A percentile compares a stretch with the other conserved stretches of the same genome.
Conservation (phyloP, 2,113 vertebrate species). For the Scopus umbretta region DNA sequence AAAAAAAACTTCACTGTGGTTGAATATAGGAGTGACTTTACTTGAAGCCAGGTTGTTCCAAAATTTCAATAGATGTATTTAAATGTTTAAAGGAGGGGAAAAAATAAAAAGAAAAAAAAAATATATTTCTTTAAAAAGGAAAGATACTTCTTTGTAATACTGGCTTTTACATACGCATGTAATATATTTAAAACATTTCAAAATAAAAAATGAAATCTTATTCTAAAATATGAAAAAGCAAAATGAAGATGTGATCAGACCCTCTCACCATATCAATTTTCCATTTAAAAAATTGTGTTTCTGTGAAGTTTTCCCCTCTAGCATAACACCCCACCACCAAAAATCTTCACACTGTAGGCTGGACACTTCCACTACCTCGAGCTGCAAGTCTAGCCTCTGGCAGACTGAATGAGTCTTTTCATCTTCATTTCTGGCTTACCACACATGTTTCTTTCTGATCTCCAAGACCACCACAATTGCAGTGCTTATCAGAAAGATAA, state of each 20-base stretch:
- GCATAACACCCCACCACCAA: neutral
- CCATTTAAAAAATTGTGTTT: neutral
- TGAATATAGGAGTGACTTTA: neutral
- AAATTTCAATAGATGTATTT: neutral
- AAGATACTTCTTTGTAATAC: neutral
- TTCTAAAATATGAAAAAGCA: neutral
- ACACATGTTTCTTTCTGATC: neutral
- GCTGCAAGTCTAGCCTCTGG: neutral
- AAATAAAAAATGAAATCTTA: neutral
- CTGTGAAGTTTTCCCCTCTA: neutral
- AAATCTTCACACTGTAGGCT: neutral
- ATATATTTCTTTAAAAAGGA: neutral
- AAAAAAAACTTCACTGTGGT: neutral
- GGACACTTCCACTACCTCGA: neutral
- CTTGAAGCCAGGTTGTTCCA: neutral
- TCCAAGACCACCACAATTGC: neutral
- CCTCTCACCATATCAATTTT: neutral
- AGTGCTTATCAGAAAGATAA: neutral
- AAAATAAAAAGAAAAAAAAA: no score
- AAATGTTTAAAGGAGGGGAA: neutral
- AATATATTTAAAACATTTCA: neutral
- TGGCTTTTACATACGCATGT: neutral
- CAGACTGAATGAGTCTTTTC: neutral
- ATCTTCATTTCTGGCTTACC: neutral
- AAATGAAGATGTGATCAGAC: neutral